A percentile compares a stretch with the other conserved stretches of the same genome.
Conservation (phyloP, 2,888 invertebrate species). For the Escarpia spicata region DNA sequence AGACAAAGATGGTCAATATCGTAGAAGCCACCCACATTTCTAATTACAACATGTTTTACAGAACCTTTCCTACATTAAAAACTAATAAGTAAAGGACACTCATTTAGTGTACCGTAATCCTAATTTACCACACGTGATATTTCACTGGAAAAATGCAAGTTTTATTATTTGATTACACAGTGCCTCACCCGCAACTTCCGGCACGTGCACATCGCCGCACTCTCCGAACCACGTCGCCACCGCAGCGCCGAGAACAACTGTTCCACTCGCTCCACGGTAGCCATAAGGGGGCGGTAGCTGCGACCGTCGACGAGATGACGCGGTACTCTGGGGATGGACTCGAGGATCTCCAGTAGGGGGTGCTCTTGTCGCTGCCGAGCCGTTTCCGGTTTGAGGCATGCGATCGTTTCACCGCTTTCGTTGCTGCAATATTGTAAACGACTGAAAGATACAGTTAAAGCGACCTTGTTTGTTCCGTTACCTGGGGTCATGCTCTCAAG, state of each 20-base stretch:
- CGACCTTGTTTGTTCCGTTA: too few species aligned
- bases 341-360: slow-evolving; percentile 22
- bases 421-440: slow-evolving; percentile 6
- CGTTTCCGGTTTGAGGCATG: neutral
- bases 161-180: too few species aligned
- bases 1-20: too few species aligned
- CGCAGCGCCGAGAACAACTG: slow-evolving; percentile 50
- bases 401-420: slow-evolving; percentile 1
- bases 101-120: too few species aligned
- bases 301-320: neutral
- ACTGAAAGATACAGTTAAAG: neutral
- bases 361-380: neutral
- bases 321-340: slow-evolving; percentile 31
- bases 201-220: slow-evolving; percentile 44
- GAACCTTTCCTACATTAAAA: too few species aligned
- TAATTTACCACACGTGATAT: too few species aligned
- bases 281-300: slow-evolving; percentile 42
- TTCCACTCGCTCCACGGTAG: slow-evolving; percentile 47
- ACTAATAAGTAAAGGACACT: too few species aligned
- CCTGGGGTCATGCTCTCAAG: too few species aligned
- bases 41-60: too few species aligned
- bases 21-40: too few species aligned
- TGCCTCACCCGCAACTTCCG: slow-evolving; percentile 41
- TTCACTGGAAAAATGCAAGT: too few species aligned
- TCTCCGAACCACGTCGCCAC: slow-evolving; percentile 51